Evolutionary conservation across 2,888 invertebrate genomes (phyloP).

Genomic region (Ormyrus labotus): DNA sequence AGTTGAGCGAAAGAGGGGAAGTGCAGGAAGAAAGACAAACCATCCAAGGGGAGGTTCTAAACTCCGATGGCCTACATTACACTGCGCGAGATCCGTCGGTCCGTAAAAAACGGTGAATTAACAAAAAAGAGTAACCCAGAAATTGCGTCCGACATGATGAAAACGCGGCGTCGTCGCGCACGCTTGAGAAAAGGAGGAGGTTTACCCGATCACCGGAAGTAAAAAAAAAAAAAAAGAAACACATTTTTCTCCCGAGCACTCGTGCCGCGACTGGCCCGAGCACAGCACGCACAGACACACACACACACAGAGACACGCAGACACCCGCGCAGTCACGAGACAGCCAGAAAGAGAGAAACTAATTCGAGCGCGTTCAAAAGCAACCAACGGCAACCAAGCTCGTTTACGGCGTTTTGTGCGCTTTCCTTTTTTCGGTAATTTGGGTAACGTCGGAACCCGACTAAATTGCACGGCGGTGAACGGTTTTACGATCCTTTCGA

Average conservation of each 20-base stretch:
- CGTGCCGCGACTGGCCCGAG: constrained; percentile 41
- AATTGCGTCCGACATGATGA: constrained; percentile 32
- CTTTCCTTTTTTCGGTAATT: constrained; percentile 15
- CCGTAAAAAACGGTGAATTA: not conserved
- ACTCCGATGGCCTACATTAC: constrained; percentile 50
- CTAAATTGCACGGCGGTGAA: not conserved
- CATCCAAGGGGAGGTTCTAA: constrained; percentile 36
- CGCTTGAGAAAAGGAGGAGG: not conserved
- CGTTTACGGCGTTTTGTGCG: constrained; percentile 51
- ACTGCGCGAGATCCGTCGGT: constrained; percentile 41
- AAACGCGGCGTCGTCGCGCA: constrained; percentile 1
- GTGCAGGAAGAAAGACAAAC: not conserved
- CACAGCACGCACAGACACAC: not conserved
- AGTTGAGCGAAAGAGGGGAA: not conserved
- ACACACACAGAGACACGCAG: too few species aligned
- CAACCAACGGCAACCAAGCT: constrained; percentile 41
- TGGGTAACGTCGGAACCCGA: not conserved
- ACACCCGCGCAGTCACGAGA: too few species aligned
- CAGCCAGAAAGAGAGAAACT: not conserved
- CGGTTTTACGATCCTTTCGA: constrained; percentile 16
- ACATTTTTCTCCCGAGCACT: constrained; percentile 27
- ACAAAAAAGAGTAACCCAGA: not conserved
- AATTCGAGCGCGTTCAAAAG: constrained; percentile 25
- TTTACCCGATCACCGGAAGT: constrained; percentile 28
- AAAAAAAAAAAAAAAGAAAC: constrained; percentile 11